phyloP scores from a whole-genome alignment of 1,140 invertebrate species.

The Bombus picipes region DNA sequence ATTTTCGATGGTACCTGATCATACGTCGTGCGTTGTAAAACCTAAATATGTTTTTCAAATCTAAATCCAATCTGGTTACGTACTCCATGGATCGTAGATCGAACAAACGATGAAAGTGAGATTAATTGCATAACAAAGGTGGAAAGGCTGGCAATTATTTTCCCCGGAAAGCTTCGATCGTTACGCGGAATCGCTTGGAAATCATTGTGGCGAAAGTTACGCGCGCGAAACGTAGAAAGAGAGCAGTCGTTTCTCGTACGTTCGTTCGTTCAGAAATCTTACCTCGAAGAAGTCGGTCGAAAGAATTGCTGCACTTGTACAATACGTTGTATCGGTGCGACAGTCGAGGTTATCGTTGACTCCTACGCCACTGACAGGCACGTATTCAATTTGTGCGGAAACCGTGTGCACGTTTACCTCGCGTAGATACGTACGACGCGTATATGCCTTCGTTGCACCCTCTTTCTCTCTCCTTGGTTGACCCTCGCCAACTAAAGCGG shows the following conservation, averaged over 20 bases:
- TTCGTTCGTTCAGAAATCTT: constrained; percentile 2
- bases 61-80: neutral
- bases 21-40: neutral
- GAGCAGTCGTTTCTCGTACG: neutral
- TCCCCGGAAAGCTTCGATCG: too few species aligned
- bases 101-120: neutral
- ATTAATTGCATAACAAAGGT: neutral
- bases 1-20: neutral
- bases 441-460: constrained; percentile 27
- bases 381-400: constrained; percentile 70
- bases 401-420: constrained; percentile 53
- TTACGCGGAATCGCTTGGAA: neutral
- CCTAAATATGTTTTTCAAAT: neutral
- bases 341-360: constrained; percentile 21
- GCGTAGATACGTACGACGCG: constrained; percentile 43
- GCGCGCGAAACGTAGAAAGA: neutral
- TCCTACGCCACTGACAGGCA: constrained; percentile 66
- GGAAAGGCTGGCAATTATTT: too few species aligned
- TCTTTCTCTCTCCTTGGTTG: constrained; percentile 35
- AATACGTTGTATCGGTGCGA: constrained; percentile 1
- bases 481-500: constrained; percentile 54
- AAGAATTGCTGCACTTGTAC: constrained; percentile 14
- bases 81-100: neutral
- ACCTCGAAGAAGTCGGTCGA: neutral
- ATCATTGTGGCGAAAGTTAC: neutral